These are phyloP conservation scores for Hydractinia symbiolongicarpus DNA, from an alignment of 30 jellyfish, hydroid and myxozoan genomes.

Conservation along the genomic window DNA sequence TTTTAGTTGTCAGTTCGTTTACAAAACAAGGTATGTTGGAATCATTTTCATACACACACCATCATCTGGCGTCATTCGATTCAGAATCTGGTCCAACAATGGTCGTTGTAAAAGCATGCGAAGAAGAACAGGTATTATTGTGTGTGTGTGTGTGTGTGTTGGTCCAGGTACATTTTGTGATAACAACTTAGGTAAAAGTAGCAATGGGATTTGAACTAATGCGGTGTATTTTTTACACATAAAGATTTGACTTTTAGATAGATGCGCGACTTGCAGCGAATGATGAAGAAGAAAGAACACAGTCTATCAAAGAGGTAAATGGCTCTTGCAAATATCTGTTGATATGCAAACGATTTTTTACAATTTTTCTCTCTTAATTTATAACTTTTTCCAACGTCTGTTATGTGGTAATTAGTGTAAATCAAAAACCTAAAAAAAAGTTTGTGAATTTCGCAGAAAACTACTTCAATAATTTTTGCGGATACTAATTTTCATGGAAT, in stretches of 20 bases:
- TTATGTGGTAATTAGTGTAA: too few species aligned
- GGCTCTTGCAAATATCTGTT: too few species aligned
- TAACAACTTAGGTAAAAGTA: too few species aligned
- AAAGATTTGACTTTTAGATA: background rate
- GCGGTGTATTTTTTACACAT: background rate
- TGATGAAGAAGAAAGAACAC: conserved; percentile 3
- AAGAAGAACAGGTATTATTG: conserved; percentile 1
- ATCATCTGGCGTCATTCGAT: conserved; percentile 2
- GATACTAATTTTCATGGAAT: too few species aligned
- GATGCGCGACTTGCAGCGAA: conserved; percentile 15
- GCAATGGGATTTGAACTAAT: too few species aligned
- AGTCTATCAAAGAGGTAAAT: conserved; percentile 9
- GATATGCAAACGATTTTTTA: too few species aligned
- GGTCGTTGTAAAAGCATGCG: conserved; percentile 22
- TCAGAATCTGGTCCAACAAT: background rate
- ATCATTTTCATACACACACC: conserved; percentile 21
- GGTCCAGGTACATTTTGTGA: too few species aligned
- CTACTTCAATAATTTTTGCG: too few species aligned
- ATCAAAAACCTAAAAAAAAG: too few species aligned
- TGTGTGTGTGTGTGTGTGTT: background rate
- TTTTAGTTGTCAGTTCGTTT: conserved; percentile 8
- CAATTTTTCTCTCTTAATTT: too few species aligned
- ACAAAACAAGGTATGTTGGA: conserved; percentile 7
- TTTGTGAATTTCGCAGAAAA: too few species aligned
- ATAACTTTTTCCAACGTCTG: too few species aligned